Evolutionary conservation across 2,888 invertebrate genomes (phyloP).

Genomic region (Apamea crenata): DNA sequence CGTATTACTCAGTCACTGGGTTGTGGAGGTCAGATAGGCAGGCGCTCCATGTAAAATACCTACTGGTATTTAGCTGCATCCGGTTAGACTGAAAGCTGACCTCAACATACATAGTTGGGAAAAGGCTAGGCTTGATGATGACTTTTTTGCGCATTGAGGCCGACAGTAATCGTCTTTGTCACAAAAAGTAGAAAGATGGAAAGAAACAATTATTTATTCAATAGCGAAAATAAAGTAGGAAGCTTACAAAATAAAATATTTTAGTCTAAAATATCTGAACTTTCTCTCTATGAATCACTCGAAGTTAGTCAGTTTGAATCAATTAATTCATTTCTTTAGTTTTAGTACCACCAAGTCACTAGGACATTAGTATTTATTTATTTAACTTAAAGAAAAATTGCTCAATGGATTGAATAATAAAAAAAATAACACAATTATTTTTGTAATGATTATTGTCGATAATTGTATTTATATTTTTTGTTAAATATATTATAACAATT

Average conservation of each 20-base stretch:
- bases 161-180: neutral
- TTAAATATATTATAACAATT: constrained; percentile 44
- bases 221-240: neutral
- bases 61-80: too few relatives aligned
- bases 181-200: neutral
- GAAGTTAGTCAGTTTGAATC: constrained; percentile 63
- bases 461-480: constrained; percentile 51
- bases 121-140: too few relatives aligned
- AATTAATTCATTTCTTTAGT: constrained; percentile 60
- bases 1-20: too few relatives aligned
- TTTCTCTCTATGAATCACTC: constrained; percentile 65
- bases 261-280: neutral
- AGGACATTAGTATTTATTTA: constrained; percentile 77
- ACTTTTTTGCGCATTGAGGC: too few relatives aligned
- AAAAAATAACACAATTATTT: constrained; percentile 32
- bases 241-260: neutral
- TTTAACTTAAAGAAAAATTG: constrained; percentile 21
- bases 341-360: constrained; percentile 79
- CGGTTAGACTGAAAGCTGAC: too few relatives aligned
- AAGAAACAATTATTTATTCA: neutral
- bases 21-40: too few relatives aligned
- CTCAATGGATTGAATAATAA: constrained; percentile 26
- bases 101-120: too few relatives aligned
- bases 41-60: too few relatives aligned
- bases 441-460: constrained; percentile 45